Base-by-base conservation (phyloP, 2,888 invertebrate genomes). In the Phaonia tiefii region DNA sequence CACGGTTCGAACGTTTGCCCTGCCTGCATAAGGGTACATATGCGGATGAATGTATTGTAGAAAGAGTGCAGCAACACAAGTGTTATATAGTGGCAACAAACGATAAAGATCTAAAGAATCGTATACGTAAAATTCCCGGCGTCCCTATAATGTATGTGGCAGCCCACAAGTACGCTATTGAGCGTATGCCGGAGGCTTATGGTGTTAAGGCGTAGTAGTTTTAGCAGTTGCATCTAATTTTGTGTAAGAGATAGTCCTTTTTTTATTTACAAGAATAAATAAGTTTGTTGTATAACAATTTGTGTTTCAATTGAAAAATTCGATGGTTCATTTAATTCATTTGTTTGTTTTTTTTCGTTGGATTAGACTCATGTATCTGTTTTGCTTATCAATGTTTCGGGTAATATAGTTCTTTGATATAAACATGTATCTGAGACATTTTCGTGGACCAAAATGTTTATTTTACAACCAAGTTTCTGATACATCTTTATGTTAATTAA, bases 11-110 rank as follows among this genome's bases (percentile, higher is more conserved):
- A 90, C 93, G 98, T 83, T 92, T 99, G 51, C 93, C 96, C 39
- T 99, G 99, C 90, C 92, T 97, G 88, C 99, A 99, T 89, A 98
- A 98, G 90, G 99, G 99, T 22, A 99, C 98, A 0, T 99, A 99
- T 92, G 99, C 99, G 80, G 99, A 99, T 91, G 99, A 99, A 91
- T 99, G 99, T 90, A 92, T 99, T 74, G 97, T 99, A 0, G 96
- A 99, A 88, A 93, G 99, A 86, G 96, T 99, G 0, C 97, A 95
- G 2, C 98, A 99, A 93, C 99, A 99, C 90, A 99, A 99, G 89
- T 99, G 99, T 92, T 99, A 99, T 90, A 99, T 99, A 87, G 99
- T 99, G 39, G 99, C 98, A 1, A 99, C 99, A 13, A 99, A 99
- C 92, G 99, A 99, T 91, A 98, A 97, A 91, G 99, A 99, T 90